Base-by-base conservation (phyloP, 2,888 invertebrate genomes). In the Oscheius sp. region DNA sequence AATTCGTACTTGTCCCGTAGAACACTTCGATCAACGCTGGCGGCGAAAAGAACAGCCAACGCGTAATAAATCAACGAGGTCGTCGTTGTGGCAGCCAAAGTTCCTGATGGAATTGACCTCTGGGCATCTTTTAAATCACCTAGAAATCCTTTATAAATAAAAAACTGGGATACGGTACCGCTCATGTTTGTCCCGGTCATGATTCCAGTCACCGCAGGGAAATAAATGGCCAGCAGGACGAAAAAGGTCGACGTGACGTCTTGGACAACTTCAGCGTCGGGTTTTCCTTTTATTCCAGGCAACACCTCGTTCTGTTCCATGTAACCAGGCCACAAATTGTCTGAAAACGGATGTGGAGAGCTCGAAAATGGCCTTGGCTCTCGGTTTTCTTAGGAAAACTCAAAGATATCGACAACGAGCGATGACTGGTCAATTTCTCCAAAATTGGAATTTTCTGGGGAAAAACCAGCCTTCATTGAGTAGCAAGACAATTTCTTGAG, bases 181-280 rank as follows among this genome's bases (percentile, higher is more conserved):
- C 97, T 97, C 88, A 98, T 92, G 90, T 99, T 99, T 1, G 97
- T 97, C 25, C 99, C 98, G 76, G 99, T 99, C 95, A 99, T 96
- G 81, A 99, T 99, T 88, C 94, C 98, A 85, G 99, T 99, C 55
- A 97, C 97, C 21, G 98, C 98, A n/a, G 99, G 99, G 90, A 99
- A 99, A 92, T 98, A 99, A 87, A 99, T 99, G 85, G 97, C 98
- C 84, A 99, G 94, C 29, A 99, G 92, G 84, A 99, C 93, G 69
- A 96, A 96, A 89, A 99, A 98, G 0, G 94, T 92, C 2, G 97
- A 96, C 1, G 95, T 93, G 70, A 95, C 92, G 89, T 99, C 93
- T 84, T 83, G 77, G 1, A 75, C 69, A 90, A 95, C 94, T 89
- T 89, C 86, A 6, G 76, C 74, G 1, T 75, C 69, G 41, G 77